phyloP scores from a whole-genome alignment of 2,888 invertebrate species.

The Scotopteryx bipunctaria region DNA sequence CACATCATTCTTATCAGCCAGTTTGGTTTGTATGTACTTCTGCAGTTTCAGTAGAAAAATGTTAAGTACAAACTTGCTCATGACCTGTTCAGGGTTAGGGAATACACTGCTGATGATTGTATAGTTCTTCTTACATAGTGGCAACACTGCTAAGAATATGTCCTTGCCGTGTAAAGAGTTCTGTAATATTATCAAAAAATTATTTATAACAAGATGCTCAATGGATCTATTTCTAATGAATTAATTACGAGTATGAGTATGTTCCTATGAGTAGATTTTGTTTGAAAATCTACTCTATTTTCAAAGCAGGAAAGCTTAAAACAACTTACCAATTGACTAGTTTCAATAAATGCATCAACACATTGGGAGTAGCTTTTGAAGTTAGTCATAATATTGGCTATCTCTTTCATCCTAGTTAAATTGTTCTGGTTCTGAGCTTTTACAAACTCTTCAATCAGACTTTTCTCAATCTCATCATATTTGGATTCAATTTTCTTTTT shows the following conservation, averaged over 20 bases:
- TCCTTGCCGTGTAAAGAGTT: slow-evolving; percentile 93
- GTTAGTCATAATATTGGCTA: slow-evolving; percentile 95
- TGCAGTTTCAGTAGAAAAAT: slow-evolving; percentile 95
- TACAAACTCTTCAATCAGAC: slow-evolving; percentile 97
- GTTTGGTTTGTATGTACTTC: slow-evolving; percentile 91
- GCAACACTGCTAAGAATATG: slow-evolving; percentile 94
- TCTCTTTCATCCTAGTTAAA: slow-evolving; percentile 94
- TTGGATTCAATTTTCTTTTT: slow-evolving; percentile 93
- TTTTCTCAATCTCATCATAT: slow-evolving; percentile 94
- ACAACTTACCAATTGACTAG: slow-evolving; percentile 92
- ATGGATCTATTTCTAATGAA: no score
- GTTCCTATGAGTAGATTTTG: no score
- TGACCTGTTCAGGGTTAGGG: slow-evolving; percentile 97
- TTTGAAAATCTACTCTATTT: no score
- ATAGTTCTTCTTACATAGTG: slow-evolving; percentile 94
- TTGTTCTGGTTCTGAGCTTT: slow-evolving; percentile 94
- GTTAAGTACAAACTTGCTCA: slow-evolving; percentile 98
- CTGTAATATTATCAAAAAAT: slow-evolving; percentile 72
- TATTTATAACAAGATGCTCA: no score
- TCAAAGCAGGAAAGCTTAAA: no score
- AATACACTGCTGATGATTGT: slow-evolving; percentile 94
- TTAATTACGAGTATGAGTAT: no score
- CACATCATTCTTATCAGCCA: slow-evolving; percentile 91
- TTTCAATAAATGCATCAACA: slow-evolving; percentile 98
- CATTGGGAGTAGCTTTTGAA: slow-evolving; percentile 99